A percentile compares a stretch with the other conserved stretches of the same genome.
Evolutionary conservation across 2,797 vertebrate species (phyloP).

Genomic region (Bovichtus variegatus): DNA sequence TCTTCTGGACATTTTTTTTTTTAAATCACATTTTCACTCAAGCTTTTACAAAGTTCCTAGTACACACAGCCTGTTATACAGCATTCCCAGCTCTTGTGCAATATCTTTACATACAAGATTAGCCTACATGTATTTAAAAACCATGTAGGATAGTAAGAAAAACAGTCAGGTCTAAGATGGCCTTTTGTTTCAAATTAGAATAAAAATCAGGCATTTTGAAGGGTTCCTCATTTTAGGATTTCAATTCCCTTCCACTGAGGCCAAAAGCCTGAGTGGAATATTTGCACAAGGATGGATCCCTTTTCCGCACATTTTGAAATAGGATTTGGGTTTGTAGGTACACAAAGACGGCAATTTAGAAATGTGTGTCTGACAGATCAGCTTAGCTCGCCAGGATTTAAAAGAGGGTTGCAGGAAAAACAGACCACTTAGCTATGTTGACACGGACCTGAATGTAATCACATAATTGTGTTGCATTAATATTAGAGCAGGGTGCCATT

Average conservation of each 20-base stretch:
- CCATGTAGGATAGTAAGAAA: no score
- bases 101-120: neutral
- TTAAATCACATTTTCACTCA: neutral
- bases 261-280: constrained; percentile 1
- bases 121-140: neutral
- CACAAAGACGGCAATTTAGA: constrained; percentile 20
- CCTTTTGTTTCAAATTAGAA: constrained; percentile 14
- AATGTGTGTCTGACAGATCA: constrained; percentile 31
- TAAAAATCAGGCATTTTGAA: neutral
- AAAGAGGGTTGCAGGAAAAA: constrained; percentile 48
- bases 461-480: constrained; percentile 80
- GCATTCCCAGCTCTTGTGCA: neutral
- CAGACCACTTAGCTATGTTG: constrained; percentile 61
- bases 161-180: neutral
- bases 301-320: constrained; percentile 19
- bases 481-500: constrained; percentile 73
- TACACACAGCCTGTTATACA: neutral
- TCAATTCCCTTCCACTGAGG: constrained; percentile 17
- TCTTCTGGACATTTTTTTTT: neutral
- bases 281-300: constrained; percentile 15
- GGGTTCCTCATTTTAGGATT: constrained; percentile 20
- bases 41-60: neutral
- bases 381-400: constrained; percentile 33
- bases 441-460: constrained; percentile 69
- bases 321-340: constrained; percentile 31